A percentile compares a stretch with the other conserved stretches of the same genome.
phyloP scores from a whole-genome alignment of 2,797 vertebrate species.

The Apogon hyalosoma region DNA sequence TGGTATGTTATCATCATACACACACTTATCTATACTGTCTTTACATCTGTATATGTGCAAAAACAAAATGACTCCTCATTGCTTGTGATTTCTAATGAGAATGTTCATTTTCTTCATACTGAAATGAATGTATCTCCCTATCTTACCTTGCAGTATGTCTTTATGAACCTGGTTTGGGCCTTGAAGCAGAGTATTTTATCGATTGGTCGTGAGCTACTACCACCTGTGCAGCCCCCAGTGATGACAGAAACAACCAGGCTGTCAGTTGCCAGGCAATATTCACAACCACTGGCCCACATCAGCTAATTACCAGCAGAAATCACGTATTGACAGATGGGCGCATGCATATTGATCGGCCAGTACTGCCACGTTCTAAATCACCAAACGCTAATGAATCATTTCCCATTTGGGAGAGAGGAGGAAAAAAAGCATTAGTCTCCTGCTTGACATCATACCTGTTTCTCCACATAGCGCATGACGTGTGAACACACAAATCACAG shows the following conservation, averaged over 20 bases:
- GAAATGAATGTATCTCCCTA: slow-evolving; percentile 25
- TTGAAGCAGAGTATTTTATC: slow-evolving; percentile 63
- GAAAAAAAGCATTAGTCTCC: slow-evolving; percentile 63
- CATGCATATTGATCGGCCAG: slow-evolving; percentile 81
- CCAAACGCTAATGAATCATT: slow-evolving; percentile 84
- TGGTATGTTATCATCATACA: no score
- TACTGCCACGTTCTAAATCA: slow-evolving; percentile 82
- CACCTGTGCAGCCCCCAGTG: slow-evolving; percentile 73
- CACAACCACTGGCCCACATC: slow-evolving; percentile 84
- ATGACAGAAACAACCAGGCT: slow-evolving; percentile 82
- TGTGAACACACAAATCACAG: slow-evolving; percentile 63
- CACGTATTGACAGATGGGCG: slow-evolving; percentile 84
- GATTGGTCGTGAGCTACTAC: slow-evolving; percentile 71
- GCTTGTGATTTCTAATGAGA: slow-evolving; percentile 36
- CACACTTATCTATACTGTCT: no score
- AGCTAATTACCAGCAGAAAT: slow-evolving; percentile 86
- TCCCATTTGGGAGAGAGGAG: slow-evolving; percentile 72
- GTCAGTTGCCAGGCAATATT: slow-evolving; percentile 84
- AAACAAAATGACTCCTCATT: slow-evolving; percentile 2
- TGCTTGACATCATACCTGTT: slow-evolving; percentile 74
- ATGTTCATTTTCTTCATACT: slow-evolving; percentile 6
- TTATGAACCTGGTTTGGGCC: slow-evolving; percentile 68
- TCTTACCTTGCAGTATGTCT: slow-evolving; percentile 55
- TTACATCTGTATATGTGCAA: no score
- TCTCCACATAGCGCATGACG: slow-evolving; percentile 52